Evolutionary conservation across 2,113 vertebrate species (phyloP), one percentile per base, ranked within the genome.

Genomic region (Rhynchomys soricoides): DNA sequence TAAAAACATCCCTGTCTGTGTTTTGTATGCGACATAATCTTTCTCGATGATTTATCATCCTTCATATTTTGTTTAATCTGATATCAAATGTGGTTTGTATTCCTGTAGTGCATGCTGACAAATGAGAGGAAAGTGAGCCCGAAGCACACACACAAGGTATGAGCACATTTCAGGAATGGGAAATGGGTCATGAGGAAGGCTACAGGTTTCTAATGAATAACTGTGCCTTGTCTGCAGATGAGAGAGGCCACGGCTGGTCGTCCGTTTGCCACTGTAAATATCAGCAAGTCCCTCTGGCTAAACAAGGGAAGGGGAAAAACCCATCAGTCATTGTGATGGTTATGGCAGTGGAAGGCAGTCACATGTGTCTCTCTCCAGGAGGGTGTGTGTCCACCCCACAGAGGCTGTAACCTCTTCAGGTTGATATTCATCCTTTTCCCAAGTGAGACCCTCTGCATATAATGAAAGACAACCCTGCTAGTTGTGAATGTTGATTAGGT

Each of bases 291-390:
- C 57, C 40, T 81, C 74, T 68, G 66, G 55, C 29, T 89, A 7
- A 43, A 8, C 22, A 31, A 59, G 48, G 31, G 86, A 81, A 45
- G 24, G 43, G 15, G 12, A 3, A 5, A 70, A 43, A 8, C 40
- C 66, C 73, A 64, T 94, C 87, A 82, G 45, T 86, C 92, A 68
- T 95, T 66, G 83, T 91, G 96, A 83, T 92, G 85, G 93, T 68
- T 48, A 77, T 37, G 59, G 43, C 1, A 1, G 26, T n/a, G 22
- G 68, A 50, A 59, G 59, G 57, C 50, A n/a, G 50, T 75, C 74
- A 37, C 17, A 31, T 15, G 37, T 21, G 34, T 34, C 66, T 89
- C 86, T 88, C 45, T 37, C n/a, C 43, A 11, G 81, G 57, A 75
- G 74, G 45, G 66, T 66, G 31, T 8, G 24, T 21, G 19, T 59